These are phyloP conservation scores for Ectemnius cavifrons DNA, from an alignment of 2,888 invertebrate species.

Conservation along the genomic window DNA sequence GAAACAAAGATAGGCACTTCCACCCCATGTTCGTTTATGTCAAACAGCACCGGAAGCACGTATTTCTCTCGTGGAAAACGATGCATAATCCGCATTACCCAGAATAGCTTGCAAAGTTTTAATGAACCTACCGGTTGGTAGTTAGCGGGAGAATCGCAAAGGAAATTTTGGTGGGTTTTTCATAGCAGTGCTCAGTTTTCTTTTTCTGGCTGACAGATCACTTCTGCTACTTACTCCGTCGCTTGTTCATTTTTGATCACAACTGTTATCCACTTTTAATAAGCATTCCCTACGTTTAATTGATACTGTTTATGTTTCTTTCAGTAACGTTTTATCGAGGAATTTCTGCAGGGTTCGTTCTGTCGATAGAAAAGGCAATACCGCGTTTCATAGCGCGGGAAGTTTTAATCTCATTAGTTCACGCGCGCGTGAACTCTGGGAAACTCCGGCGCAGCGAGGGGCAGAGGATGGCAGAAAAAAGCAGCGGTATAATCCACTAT, in stretches of 20 bases:
- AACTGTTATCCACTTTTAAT: not conserved
- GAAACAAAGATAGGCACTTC: no score
- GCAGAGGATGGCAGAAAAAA: not conserved
- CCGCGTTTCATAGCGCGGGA: constrained; percentile 3
- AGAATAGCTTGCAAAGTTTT: constrained; percentile 44
- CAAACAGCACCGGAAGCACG: constrained; percentile 11
- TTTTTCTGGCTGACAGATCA: constrained; percentile 20
- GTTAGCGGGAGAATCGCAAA: constrained; percentile 17
- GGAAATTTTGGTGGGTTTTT: constrained; percentile 34
- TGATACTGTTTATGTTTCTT: no score
- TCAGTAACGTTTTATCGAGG: no score
- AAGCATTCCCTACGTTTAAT: not conserved
- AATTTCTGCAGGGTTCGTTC: not conserved
- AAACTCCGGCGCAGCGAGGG: not conserved
- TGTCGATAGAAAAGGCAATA: no score
- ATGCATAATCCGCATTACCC: constrained; percentile 42
- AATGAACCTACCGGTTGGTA: constrained; percentile 35
- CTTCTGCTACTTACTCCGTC: constrained; percentile 8
- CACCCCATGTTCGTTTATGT: constrained; percentile 12
- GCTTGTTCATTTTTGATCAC: no score
- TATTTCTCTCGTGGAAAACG: constrained; percentile 22
- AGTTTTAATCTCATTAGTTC: constrained; percentile 4
- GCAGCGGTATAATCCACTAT: not conserved
- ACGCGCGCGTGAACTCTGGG: no score
- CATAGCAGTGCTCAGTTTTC: constrained; percentile 34